These are phyloP conservation scores for Aradophagus sp. DNA, from an alignment of 1,140 invertebrate genomes.

Conservation along the genomic window DNA sequence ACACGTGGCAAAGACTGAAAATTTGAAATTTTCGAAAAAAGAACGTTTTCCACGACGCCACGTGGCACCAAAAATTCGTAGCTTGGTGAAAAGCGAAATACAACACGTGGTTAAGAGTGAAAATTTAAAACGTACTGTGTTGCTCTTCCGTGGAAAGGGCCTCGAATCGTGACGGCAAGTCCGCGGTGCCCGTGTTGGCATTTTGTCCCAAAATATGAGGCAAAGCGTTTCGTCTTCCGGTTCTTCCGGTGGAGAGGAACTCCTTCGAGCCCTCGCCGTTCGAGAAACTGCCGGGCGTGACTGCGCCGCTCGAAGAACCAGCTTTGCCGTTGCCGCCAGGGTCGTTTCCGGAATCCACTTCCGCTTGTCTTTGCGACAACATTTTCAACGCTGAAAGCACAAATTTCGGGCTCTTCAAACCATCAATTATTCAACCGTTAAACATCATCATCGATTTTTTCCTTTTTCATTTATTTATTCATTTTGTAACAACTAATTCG, in stretches of 20 bases:
- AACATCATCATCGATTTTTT: no score
- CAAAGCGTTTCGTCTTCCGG: conserved; percentile 86
- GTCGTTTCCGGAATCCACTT: conserved; percentile 56
- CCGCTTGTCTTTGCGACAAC: conserved; percentile 66
- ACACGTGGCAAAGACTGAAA: no score
- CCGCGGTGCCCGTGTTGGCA: conserved; percentile 80
- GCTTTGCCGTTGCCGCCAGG: conserved; percentile 56
- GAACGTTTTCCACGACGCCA: no score
- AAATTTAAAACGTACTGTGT: conserved; percentile 38
- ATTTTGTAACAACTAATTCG: no score
- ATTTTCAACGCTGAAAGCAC: conserved; percentile 66
- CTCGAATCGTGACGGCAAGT: conserved; percentile 81
- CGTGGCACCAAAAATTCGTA: no score
- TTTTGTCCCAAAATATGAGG: conserved; percentile 82
- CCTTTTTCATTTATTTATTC: no score
- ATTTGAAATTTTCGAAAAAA: no score
- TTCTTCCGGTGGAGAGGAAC: conserved; percentile 85
- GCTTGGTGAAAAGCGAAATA: no score
- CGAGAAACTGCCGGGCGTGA: conserved; percentile 62
- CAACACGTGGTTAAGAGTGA: background rate
- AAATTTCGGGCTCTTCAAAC: background rate
- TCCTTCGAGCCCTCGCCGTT: conserved; percentile 76
- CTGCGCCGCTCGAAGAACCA: conserved; percentile 51
- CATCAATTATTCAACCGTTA: no score
- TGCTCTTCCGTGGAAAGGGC: conserved; percentile 76